phyloP scores from a whole-genome alignment of 1,140 invertebrate species.

The Rhyzopertha dominica region DNA sequence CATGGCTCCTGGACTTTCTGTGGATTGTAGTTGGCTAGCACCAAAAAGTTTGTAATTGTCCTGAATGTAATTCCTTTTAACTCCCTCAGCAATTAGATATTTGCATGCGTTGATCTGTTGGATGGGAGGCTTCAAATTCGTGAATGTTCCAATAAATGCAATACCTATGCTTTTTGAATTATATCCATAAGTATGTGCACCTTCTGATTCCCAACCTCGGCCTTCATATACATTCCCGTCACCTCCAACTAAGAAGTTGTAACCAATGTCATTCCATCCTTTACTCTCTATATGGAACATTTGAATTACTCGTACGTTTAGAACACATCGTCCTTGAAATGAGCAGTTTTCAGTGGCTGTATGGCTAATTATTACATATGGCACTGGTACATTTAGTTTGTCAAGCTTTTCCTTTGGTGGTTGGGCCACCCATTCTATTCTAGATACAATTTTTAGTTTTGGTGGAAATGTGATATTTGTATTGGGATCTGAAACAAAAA shows the following conservation, averaged over 20 bases:
- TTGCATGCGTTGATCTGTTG: slow-evolving; percentile 29
- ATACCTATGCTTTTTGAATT: slow-evolving; percentile 62
- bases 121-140: slow-evolving; percentile 26
- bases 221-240: slow-evolving; percentile 65
- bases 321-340: slow-evolving; percentile 42
- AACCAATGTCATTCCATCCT: slow-evolving; percentile 59
- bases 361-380: slow-evolving; percentile 41
- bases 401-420: slow-evolving; percentile 46
- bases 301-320: slow-evolving; percentile 54
- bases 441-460: slow-evolving; percentile 23
- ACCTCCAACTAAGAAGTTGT: slow-evolving; percentile 72
- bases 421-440: slow-evolving; percentile 57
- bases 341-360: slow-evolving; percentile 48
- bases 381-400: slow-evolving; percentile 44
- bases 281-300: slow-evolving; percentile 66
- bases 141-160: slow-evolving; percentile 64
- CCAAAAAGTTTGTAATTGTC: slow-evolving; percentile 41
- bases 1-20: slow-evolving; percentile 40
- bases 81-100: slow-evolving; percentile 35
- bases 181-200: slow-evolving; percentile 55
- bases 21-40: slow-evolving; percentile 38
- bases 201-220: slow-evolving; percentile 54
- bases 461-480: slow-evolving; percentile 8
- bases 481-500: slow-evolving; percentile 19
- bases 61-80: slow-evolving; percentile 29